Conservation (phyloP, 2,113 vertebrate genomes). For the Pituophis catenifer region DNA sequence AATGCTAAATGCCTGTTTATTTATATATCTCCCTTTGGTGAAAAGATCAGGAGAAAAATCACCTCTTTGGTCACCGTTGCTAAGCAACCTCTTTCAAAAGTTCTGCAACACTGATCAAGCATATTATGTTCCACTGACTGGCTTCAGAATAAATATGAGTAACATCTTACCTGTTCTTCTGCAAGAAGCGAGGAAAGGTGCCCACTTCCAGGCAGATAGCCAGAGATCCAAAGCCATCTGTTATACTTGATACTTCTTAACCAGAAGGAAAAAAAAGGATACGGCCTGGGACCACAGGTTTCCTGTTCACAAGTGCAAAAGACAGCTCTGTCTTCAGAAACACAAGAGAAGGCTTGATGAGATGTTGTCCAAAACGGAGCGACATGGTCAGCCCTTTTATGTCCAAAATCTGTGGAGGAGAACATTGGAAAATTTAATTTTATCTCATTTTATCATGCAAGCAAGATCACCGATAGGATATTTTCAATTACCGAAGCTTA, state of each 20-base stretch:
- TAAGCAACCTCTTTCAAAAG: conserved; percentile 75
- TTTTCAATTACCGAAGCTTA: neutral
- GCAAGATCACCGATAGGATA: neutral
- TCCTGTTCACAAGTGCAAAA: conserved; percentile 86
- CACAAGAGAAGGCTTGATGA: conserved; percentile 79
- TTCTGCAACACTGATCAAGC: conserved; percentile 67
- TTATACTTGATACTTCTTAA: neutral
- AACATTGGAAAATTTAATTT: neutral
- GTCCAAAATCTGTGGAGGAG: conserved; percentile 50
- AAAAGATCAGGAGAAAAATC: conserved; percentile 74
- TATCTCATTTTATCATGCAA: neutral
- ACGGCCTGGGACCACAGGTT: conserved; percentile 85
- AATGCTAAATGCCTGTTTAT: conserved; percentile 61
- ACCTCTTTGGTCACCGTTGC: conserved; percentile 78
- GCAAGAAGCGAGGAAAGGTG: rapidly evolving
- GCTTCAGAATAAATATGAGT: conserved; percentile 51
- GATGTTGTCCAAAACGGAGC: conserved; percentile 82
- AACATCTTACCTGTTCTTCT: conserved; percentile 67
- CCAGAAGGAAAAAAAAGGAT: conserved; percentile 74
- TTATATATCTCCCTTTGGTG: conserved; percentile 60
- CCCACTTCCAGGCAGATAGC: rapidly evolving
- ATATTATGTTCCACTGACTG: conserved; percentile 55
- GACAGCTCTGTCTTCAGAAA: conserved; percentile 84
- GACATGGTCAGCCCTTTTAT: conserved; percentile 59
- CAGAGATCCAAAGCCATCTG: neutral